Evolutionary conservation across 2,113 vertebrate species (phyloP), one percentile per base, ranked within the genome.

Genomic region (Mustela nigripes): DNA sequence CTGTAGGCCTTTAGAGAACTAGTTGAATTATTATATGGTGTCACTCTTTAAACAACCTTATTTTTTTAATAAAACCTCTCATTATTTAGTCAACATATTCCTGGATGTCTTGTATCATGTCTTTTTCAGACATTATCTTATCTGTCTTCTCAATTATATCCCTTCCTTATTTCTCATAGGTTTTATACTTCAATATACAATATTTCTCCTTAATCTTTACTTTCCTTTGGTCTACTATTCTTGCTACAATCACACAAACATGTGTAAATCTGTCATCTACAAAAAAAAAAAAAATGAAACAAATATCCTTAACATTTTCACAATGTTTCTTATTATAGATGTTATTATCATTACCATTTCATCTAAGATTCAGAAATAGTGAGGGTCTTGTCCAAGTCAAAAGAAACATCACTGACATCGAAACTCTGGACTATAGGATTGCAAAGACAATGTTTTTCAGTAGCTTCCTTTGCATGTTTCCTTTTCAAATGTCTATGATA

Each of bases 371-470:
- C 45, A 85, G 73, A 73, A 10, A 19, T 4, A 21, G 11, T 14
- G 33, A 71, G 1, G 0, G 0, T 4, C 19, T 76, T 28, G 1
- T 15, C 9, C 18, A 53, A 4, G 11, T 74, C 33, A 81, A 7
- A 60, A 83, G 5, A 31, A 2, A 0, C 15, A 63, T 31, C 5
- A 39, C 4, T 63, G 15, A 14, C 26, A 53, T 1, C 88, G 53
- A 74, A 67, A 36, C 12, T 39, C 7, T n/a, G 45, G 11, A 4
- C 8, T 84, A 0, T 42, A 53, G 11, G 10, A 69, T 28, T 84
- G 58, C 26, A 85, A 65, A 92, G 42, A 45, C 5, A 19, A 22
- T 28, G 1, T 50, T 87, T 82, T 67, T 26, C 1, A 53, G 26
- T 50, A 58, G 39, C 12, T 91, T 39, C 58, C 18, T 39, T 50